These are phyloP conservation scores for Nymphalis c-album DNA, from an alignment of 2,888 invertebrate genomes.

Conservation along the genomic window DNA sequence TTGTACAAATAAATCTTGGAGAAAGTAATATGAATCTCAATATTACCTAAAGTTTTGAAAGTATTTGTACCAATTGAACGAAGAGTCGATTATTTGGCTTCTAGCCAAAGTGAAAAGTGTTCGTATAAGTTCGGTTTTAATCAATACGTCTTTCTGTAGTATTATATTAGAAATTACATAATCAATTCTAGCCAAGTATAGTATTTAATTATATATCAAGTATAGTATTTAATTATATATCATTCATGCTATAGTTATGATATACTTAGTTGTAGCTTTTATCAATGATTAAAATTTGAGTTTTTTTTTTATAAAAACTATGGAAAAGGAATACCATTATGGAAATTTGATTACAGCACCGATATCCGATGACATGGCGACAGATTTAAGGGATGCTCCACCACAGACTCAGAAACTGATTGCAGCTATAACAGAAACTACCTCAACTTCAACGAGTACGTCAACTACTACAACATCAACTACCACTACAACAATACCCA, in stretches of 20 bases:
- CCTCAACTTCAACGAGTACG: conserved; percentile 33
- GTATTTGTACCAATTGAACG: conserved; percentile 9
- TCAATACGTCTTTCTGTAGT: neutral
- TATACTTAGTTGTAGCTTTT: too few species aligned
- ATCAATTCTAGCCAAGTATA: too few species aligned
- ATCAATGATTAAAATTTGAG: too few species aligned
- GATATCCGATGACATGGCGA: conserved; percentile 34
- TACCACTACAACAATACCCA: conserved; percentile 36
- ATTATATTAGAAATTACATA: too few species aligned
- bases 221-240: too few species aligned
- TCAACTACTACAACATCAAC: conserved; percentile 35
- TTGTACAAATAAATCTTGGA: too few species aligned
- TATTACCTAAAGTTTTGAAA: neutral
- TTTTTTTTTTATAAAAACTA: too few species aligned
- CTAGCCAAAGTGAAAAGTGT: conserved; percentile 22
- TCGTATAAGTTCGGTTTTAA: conserved; percentile 3
- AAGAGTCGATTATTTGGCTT: conserved; percentile 10
- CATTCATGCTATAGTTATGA: too few species aligned
- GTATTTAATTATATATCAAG: too few species aligned
- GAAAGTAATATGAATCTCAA: neutral
- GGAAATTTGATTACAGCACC: conserved; percentile 37
- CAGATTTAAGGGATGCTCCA: conserved; percentile 32
- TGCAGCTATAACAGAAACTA: conserved; percentile 43
- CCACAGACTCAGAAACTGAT: conserved; percentile 58
- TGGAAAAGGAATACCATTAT: neutral